Evolutionary conservation across 2,113 vertebrate genomes (phyloP).

Genomic region (Cygnus buccinator): DNA sequence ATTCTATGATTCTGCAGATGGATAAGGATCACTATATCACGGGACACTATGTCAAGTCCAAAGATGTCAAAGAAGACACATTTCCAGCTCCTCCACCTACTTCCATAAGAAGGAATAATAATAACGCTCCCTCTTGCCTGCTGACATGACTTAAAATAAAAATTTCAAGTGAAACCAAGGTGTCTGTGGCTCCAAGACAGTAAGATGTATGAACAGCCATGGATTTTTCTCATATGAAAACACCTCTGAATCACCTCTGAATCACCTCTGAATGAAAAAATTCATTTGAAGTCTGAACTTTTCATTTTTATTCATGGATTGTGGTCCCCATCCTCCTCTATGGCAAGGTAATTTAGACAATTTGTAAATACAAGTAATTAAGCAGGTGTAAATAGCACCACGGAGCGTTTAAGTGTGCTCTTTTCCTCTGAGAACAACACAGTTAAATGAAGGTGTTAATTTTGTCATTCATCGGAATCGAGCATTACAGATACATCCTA

Average conservation of each 20-base stretch:
- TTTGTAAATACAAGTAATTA: conserved; percentile 53
- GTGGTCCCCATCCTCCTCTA: neutral
- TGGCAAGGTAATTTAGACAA: conserved; percentile 29
- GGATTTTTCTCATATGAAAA: neutral
- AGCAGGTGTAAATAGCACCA: conserved; percentile 32
- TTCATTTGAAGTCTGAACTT: neutral
- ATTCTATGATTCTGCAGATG: neutral
- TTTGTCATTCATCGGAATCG: conserved; percentile 21
- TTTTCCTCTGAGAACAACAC: conserved; percentile 26
- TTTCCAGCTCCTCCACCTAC: neutral
- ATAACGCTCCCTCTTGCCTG: neutral
- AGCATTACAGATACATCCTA: neutral
- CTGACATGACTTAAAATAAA: neutral
- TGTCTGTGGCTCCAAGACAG: neutral
- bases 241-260: neutral
- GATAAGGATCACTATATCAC: neutral
- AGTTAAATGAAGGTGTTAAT: conserved; percentile 48
- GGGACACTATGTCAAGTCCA: neutral
- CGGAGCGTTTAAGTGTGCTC: neutral
- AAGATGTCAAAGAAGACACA: neutral
- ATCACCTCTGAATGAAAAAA: no score
- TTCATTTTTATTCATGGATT: conserved; percentile 9
- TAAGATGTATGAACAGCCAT: neutral
- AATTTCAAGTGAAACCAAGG: neutral
- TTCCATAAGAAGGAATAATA: neutral